phyloP scores from a whole-genome alignment of 2,888 invertebrate genomes.

The Melanargia galathea region DNA sequence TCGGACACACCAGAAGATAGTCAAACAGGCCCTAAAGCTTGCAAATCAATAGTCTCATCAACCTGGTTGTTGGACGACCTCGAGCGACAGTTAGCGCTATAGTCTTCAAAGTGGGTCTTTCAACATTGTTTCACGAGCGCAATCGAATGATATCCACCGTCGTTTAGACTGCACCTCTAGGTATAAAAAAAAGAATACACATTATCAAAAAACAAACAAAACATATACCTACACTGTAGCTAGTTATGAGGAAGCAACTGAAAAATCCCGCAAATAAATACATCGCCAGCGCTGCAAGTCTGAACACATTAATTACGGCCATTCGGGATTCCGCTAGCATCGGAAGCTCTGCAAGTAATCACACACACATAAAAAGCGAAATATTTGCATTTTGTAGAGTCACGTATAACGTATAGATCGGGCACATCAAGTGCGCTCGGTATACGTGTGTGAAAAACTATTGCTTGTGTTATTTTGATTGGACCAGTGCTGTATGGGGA shows the following conservation, averaged over 20 bases:
- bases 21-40: too few species aligned
- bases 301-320: conserved; percentile 74
- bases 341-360: conserved; percentile 68
- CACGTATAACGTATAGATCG: conserved; percentile 22
- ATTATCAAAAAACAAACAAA: not conserved
- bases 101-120: too few species aligned
- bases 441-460: conserved; percentile 9
- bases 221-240: not conserved
- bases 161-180: not conserved
- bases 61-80: too few species aligned
- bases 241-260: conserved; percentile 13
- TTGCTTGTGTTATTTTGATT: conserved; percentile 12
- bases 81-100: too few species aligned
- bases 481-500: not conserved
- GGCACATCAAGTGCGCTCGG: not conserved
- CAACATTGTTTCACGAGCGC: too few species aligned
- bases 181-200: not conserved
- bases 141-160: too few species aligned
- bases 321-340: conserved; percentile 72
- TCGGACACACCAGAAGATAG: too few species aligned
- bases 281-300: conserved; percentile 44
- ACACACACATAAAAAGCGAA: conserved; percentile 54
- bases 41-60: too few species aligned
- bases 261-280: conserved; percentile 25
- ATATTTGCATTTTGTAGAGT: conserved; percentile 31